Evolutionary conservation across 1,140 invertebrate species (phyloP).

Genomic region (Scaptomyza hsui): DNA sequence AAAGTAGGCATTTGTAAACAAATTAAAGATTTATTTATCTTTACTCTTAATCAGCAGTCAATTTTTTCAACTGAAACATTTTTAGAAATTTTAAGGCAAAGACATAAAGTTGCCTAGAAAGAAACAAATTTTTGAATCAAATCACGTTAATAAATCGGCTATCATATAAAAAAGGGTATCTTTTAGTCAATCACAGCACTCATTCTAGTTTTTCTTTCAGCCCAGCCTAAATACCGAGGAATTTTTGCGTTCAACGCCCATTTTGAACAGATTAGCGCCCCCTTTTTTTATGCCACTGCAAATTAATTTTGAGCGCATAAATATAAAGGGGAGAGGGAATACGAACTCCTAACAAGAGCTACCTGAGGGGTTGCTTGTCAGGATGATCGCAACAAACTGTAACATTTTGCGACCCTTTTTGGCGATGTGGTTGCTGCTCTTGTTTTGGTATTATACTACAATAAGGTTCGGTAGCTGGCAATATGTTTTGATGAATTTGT

Average conservation of each 20-base stretch:
- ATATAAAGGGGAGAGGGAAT: background rate
- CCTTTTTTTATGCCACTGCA: slow-evolving; percentile 24
- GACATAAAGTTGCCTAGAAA: too few species aligned
- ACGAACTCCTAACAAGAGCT: background rate
- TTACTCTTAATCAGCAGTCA: too few species aligned
- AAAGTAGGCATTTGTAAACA: too few species aligned
- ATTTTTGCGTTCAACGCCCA: slow-evolving; percentile 78
- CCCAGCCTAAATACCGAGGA: slow-evolving; percentile 70
- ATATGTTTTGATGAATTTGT: slow-evolving; percentile 83
- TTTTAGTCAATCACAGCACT: background rate
- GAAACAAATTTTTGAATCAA: too few species aligned
- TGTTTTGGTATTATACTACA: slow-evolving; percentile 50
- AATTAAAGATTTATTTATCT: too few species aligned
- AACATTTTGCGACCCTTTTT: slow-evolving; percentile 33
- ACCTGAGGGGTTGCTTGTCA: slow-evolving; percentile 53
- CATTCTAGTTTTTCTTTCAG: background rate
- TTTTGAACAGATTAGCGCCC: slow-evolving; percentile 66
- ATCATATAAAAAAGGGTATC: background rate
- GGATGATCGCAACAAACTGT: slow-evolving; percentile 10
- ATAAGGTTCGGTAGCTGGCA: slow-evolving; percentile 47
- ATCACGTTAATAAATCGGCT: too few species aligned
- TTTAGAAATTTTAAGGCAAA: too few species aligned
- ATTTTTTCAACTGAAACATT: too few species aligned
- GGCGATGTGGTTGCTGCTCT: slow-evolving; percentile 29
- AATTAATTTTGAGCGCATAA: slow-evolving; percentile 68